Conservation (phyloP, 2,888 invertebrate genomes). For the Eustalomyia histrio region DNA sequence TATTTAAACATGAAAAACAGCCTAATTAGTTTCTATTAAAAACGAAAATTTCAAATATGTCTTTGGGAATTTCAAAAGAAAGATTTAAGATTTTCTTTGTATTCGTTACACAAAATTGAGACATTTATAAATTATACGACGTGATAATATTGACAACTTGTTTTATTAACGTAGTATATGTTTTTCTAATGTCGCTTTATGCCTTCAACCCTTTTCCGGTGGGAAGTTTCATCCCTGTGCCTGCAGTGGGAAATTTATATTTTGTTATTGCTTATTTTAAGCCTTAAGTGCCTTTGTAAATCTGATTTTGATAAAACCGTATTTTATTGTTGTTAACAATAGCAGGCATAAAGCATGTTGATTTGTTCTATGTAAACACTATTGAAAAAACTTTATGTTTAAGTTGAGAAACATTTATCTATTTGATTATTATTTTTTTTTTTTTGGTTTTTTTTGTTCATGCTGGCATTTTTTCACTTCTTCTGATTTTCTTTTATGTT, state of each 20-base stretch:
- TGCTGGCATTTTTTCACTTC: neutral
- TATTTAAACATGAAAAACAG: conserved; percentile 3
- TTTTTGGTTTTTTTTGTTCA: too few species aligned
- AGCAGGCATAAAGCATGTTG: conserved; percentile 14
- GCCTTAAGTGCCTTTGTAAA: conserved; percentile 13
- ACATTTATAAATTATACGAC: conserved; percentile 30
- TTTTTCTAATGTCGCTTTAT: neutral
- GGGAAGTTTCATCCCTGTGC: neutral
- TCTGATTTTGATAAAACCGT: neutral
- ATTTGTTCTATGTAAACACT: conserved; percentile 15
- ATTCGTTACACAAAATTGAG: neutral
- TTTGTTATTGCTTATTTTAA: neutral
- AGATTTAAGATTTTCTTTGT: neutral
- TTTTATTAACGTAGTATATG: neutral
- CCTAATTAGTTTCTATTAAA: neutral
- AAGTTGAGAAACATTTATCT: conserved; percentile 38
- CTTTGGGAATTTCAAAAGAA: neutral
- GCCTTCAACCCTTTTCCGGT: neutral
- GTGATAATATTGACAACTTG: conserved; percentile 31
- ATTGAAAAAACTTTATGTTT: neutral
- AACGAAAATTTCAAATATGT: neutral
- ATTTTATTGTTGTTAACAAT: conserved; percentile 26
- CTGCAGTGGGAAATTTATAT: neutral
- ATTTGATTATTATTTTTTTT: conserved; percentile 18
- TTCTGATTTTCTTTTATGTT: conserved; percentile 28